phyloP scores from a whole-genome alignment of 35 echinoderm and acorn worm genomes.

The Patiria miniata region DNA sequence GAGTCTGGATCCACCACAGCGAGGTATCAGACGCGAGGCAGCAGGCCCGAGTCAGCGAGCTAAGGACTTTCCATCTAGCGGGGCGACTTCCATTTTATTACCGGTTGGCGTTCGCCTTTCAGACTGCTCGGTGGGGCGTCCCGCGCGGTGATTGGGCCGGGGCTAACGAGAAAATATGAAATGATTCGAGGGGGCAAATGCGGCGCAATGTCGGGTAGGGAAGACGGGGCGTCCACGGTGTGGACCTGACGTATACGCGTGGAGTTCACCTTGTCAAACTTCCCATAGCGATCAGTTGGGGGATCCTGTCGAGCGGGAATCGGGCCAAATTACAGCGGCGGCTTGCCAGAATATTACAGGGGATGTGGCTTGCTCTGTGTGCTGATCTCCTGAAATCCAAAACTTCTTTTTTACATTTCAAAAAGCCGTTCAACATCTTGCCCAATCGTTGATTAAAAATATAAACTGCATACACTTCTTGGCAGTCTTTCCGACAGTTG shows the following conservation, averaged over 20 bases:
- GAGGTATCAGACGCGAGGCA: background rate
- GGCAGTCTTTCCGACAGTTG: no score
- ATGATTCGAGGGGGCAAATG: background rate
- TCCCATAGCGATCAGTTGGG: no score
- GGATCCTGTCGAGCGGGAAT: no score
- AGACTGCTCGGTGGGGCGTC: background rate
- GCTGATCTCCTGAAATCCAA: no score
- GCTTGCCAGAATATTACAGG: no score
- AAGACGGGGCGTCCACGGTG: background rate
- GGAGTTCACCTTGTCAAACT: no score
- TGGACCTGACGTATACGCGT: background rate
- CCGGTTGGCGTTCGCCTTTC: slow-evolving; percentile 25
- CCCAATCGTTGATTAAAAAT: no score
- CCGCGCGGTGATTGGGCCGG: background rate
- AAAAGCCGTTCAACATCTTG: no score
- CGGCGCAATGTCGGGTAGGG: background rate
- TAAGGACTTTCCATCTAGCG: background rate
- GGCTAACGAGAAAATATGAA: slow-evolving; percentile 11
- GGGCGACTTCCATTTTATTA: slow-evolving; percentile 5
- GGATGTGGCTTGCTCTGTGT: no score
- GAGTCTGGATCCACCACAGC: slow-evolving; percentile 1
- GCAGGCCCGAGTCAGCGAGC: background rate
- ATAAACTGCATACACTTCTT: no score
- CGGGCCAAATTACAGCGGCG: no score
- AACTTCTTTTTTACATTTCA: no score